Percentiles rank a stretch among this genome's conserved stretches.
Evolutionary conservation across 2,888 invertebrate genomes (phyloP).

Genomic region (Drosophila kambysellisi): DNA sequence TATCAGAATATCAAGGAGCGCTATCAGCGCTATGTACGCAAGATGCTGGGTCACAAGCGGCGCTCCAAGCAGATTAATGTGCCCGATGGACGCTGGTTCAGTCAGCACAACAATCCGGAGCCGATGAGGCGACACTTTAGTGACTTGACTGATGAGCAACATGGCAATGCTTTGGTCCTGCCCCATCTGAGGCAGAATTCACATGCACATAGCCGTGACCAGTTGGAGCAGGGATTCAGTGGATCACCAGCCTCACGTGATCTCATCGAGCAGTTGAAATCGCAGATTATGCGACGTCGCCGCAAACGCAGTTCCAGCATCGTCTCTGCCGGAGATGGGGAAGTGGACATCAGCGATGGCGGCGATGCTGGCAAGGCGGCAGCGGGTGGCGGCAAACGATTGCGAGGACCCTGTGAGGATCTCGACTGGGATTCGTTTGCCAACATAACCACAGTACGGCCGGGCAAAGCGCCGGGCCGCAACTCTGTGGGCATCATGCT

Average conservation of each 20-base stretch:
- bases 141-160: slow-evolving; percentile 47
- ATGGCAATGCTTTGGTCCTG: slow-evolving; percentile 51
- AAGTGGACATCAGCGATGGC: slow-evolving; percentile 68
- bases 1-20: slow-evolving; percentile 83
- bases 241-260: slow-evolving; percentile 42
- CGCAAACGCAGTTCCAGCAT: slow-evolving; percentile 70
- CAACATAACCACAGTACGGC: slow-evolving; percentile 89
- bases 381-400: slow-evolving; percentile 66
- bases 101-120: slow-evolving; percentile 73
- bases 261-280: slow-evolving; percentile 80
- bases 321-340: slow-evolving; percentile 51
- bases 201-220: slow-evolving; percentile 42
- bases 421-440: slow-evolving; percentile 82
- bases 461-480: slow-evolving; percentile 89
- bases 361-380: slow-evolving; percentile 62
- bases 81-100: slow-evolving; percentile 76
- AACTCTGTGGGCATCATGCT: slow-evolving; percentile 92
- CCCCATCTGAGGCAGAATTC: slow-evolving; percentile 74
- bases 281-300: slow-evolving; percentile 79
- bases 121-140: slow-evolving; percentile 53
- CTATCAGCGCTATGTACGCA: slow-evolving; percentile 83
- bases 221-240: slow-evolving; percentile 37
- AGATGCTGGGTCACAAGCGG: slow-evolving; percentile 75
- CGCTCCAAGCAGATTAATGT: slow-evolving; percentile 48
- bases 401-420: slow-evolving; percentile 88